These are phyloP conservation scores for Campodea augens DNA, from an alignment of 1,140 invertebrate genomes.

Conservation along the genomic window DNA sequence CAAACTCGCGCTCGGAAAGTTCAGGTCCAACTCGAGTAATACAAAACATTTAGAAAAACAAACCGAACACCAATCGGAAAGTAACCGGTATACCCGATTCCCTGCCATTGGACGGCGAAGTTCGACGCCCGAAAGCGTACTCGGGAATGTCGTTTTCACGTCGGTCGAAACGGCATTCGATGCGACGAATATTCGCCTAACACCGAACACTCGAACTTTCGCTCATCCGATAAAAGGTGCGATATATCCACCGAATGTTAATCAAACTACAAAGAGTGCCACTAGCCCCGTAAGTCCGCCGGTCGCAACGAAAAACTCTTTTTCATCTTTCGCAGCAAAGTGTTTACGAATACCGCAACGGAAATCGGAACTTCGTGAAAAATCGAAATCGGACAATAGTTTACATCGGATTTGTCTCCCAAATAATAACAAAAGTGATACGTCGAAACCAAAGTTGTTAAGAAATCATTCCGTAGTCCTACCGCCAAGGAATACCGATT, in stretches of 20 bases:
- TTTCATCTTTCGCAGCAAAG: slow-evolving; percentile 13
- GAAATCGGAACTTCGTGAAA: slow-evolving; percentile 15
- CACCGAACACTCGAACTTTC: slow-evolving; percentile 18
- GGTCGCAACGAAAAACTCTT: slow-evolving; percentile 11
- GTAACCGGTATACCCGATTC: slow-evolving; percentile 19
- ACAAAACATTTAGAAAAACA: slow-evolving; percentile 2
- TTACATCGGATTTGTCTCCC: slow-evolving; percentile 17
- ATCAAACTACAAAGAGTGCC: slow-evolving; percentile 4
- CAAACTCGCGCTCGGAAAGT: not conserved
- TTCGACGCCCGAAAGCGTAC: not conserved
- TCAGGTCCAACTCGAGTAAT: not conserved
- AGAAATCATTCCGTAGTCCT: not conserved
- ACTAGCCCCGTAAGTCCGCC: no score
- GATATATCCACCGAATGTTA: slow-evolving; percentile 11
- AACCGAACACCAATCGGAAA: not conserved
- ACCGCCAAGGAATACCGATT: no score
- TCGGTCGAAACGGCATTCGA: slow-evolving; percentile 12
- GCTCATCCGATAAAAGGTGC: slow-evolving; percentile 16
- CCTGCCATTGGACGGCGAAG: slow-evolving; percentile 8
- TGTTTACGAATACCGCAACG: slow-evolving; percentile 15
- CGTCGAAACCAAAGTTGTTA: not conserved
- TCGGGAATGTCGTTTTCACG: not conserved
- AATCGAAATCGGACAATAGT: slow-evolving; percentile 23
- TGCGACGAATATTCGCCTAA: slow-evolving; percentile 18
- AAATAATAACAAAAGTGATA: slow-evolving; percentile 3